These are phyloP conservation scores for Meiosimyza platycephala DNA, from an alignment of 2,888 invertebrate genomes.

Conservation along the genomic window DNA sequence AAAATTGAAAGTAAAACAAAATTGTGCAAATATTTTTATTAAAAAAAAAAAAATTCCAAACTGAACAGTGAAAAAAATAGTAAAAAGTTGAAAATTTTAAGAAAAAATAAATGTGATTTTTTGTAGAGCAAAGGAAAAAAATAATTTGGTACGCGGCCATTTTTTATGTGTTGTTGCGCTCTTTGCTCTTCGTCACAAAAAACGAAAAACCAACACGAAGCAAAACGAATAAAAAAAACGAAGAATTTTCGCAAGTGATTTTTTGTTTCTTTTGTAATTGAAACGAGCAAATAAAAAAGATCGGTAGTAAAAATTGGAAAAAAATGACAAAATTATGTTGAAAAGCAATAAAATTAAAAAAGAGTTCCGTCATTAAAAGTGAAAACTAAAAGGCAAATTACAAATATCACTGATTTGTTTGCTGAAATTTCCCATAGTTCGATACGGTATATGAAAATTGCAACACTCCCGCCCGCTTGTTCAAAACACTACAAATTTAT, in stretches of 20 bases:
- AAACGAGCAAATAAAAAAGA: too few species aligned
- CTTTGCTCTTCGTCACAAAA: slow-evolving; percentile 33
- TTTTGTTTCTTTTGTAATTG: neutral
- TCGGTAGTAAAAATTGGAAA: too few species aligned
- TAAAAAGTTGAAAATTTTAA: slow-evolving; percentile 1
- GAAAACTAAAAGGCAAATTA: neutral
- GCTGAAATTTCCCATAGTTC: too few species aligned
- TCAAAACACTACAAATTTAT: neutral
- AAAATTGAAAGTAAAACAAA: slow-evolving; percentile 31
- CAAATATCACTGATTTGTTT: neutral
- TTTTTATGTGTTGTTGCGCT: slow-evolving; percentile 50
- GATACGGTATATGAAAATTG: neutral
- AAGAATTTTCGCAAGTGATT: slow-evolving; percentile 41
- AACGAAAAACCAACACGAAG: slow-evolving; percentile 47
- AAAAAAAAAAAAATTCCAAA: slow-evolving; percentile 1
- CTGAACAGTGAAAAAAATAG: neutral
- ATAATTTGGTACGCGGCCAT: slow-evolving; percentile 61
- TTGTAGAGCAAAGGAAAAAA: slow-evolving; percentile 26
- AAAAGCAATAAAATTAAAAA: slow-evolving; percentile 19
- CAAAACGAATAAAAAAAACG: slow-evolving; percentile 43
- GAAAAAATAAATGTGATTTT: neutral
- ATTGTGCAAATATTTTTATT: neutral
- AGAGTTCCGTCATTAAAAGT: slow-evolving; percentile 25
- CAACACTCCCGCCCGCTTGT: too few species aligned
- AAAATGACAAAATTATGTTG: neutral